Base-by-base conservation (phyloP, 2,888 invertebrate species). In the Epinotia demarniana region DNA sequence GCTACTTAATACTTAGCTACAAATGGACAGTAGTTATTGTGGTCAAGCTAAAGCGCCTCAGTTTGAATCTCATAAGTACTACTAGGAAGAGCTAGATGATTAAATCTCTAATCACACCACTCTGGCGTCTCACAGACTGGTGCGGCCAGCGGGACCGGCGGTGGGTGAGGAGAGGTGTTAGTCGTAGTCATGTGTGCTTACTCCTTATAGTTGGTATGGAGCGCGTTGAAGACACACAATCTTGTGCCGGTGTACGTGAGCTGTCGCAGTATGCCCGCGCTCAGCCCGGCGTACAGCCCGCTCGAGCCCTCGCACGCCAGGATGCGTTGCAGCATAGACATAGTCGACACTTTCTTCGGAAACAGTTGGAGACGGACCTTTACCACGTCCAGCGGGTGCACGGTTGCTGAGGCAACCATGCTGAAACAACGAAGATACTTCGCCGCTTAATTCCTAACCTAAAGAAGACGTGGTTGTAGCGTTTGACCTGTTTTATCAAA, bases 331-430 rank as follows among this genome's bases (percentile, higher is more conserved):
- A 98, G 90, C 49, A 97, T 80, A 6, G 77, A 96, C 81, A 96
- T 95, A 64, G 97, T 97, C 16, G 97, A 97, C 72, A 95, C 96
- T 2, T 96, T 95, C 70, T 95, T 95, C 1, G 97, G 97, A 80
- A 96, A 96, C 77, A 99, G 91, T 92, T 99, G 99, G 97, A 99
- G 98, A 49, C 99, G 96, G 85, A 98, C 99, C 91, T 99, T 99
- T 18, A 99, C 95, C 80, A 99, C 93, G 94, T 99, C 99, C 80
- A 99, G 92, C 0, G 99, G 99, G 87, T 99, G 99, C 2, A 99
- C 98, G 82, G 99, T 95, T 77, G 95, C 93, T 8, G 99, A 99
- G 11, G 98, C 99, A 58, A 96, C 96, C 97, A 99, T 99, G 77
- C 98, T 98, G 89, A 19, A 90, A 87, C 11, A 5, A 33, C 33